phyloP scores from a whole-genome alignment of 92 coral and sea anemone genomes.

The Porites divaricata region DNA sequence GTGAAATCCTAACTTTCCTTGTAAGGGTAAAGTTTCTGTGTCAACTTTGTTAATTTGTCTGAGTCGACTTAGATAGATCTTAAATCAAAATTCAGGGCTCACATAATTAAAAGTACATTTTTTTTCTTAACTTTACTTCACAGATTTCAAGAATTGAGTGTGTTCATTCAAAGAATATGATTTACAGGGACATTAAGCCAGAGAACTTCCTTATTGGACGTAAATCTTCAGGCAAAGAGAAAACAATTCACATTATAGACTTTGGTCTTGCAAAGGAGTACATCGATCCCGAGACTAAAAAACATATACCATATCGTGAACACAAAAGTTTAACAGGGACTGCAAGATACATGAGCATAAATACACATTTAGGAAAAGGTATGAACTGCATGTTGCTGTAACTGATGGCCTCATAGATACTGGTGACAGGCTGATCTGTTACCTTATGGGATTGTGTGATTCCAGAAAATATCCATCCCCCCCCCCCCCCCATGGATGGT shows the following conservation, averaged over 20 bases:
- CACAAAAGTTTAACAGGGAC: slow-evolving; percentile 99
- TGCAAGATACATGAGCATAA: slow-evolving; percentile 99
- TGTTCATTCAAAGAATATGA: slow-evolving; percentile 99
- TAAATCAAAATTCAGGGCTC: too few relatives aligned
- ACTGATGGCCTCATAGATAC: not conserved
- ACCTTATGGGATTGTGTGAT: too few relatives aligned
- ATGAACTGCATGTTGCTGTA: not conserved
- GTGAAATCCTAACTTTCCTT: too few relatives aligned
- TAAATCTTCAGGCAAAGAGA: slow-evolving; percentile 94
- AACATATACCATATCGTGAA: slow-evolving; percentile 98
- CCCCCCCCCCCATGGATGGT: too few relatives aligned
- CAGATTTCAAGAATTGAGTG: slow-evolving; percentile 94
- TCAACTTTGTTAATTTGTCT: not conserved
- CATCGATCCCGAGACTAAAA: slow-evolving; percentile 98
- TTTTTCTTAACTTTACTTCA: not conserved
- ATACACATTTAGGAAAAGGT: slow-evolving; percentile 99
- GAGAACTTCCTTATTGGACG: slow-evolving; percentile 98
- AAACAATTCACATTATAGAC: slow-evolving; percentile 95
- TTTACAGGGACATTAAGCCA: slow-evolving; percentile 98
- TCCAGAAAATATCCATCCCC: too few relatives aligned
- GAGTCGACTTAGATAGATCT: not conserved
- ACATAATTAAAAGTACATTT: too few relatives aligned
- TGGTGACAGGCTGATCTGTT: too few relatives aligned
- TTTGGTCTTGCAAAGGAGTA: slow-evolving; percentile 99
- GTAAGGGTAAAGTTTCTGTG: not conserved